phyloP scores from a whole-genome alignment of 1,140 invertebrate genomes.

The Chrysopa pallens region DNA sequence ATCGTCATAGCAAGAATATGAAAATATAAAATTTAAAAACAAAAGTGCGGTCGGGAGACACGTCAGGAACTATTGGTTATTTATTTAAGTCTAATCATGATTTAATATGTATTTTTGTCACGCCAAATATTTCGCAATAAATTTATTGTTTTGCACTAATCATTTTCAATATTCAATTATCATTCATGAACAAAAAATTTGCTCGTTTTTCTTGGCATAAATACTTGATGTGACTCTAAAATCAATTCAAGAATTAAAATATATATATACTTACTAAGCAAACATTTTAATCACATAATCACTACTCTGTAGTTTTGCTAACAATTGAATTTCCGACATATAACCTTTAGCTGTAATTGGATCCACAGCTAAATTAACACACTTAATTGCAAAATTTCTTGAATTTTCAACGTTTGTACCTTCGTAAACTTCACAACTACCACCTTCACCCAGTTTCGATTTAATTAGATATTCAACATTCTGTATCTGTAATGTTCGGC shows the following conservation, averaged over 20 bases:
- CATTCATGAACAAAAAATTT: conserved; percentile 3
- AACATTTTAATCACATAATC: conserved; percentile 68
- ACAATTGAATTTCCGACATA: conserved; percentile 75
- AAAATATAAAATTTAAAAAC: too few species aligned
- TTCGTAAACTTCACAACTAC: conserved; percentile 18
- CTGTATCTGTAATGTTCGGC: too few species aligned
- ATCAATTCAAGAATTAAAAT: not conserved
- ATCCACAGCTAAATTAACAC: conserved; percentile 54
- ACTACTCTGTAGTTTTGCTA: conserved; percentile 69
- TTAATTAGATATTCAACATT: too few species aligned
- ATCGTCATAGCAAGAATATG: too few species aligned
- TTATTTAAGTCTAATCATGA: too few species aligned
- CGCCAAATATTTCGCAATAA: too few species aligned
- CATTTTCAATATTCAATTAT: too few species aligned
- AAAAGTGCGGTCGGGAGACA: too few species aligned
- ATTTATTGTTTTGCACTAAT: too few species aligned
- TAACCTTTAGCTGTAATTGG: conserved; percentile 55
- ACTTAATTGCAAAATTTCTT: conserved; percentile 14
- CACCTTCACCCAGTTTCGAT: conserved; percentile 15
- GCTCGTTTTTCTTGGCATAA: conserved; percentile 2
- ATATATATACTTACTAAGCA: conserved; percentile 64
- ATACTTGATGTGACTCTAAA: not conserved
- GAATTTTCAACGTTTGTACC: conserved; percentile 11
- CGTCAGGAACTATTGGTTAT: too few species aligned
- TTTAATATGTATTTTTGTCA: too few species aligned